Evolutionary conservation across 2,113 vertebrate genomes (phyloP), one percentile per base, ranked within the genome.

Genomic region (Nibea coibor): DNA sequence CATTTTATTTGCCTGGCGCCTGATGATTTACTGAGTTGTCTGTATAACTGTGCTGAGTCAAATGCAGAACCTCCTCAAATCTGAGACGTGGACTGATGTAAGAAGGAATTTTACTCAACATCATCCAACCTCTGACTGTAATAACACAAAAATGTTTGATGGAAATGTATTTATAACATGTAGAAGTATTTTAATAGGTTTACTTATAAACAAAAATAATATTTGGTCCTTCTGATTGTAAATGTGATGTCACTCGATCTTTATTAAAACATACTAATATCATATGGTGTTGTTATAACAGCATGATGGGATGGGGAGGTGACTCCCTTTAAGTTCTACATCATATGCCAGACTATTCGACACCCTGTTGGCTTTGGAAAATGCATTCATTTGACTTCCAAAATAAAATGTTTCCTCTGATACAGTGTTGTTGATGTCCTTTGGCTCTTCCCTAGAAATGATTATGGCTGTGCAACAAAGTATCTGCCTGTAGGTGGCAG

Each of bases 401-500:
- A 50, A 87, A 84, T 87, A 82, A 88, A 74, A 6, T 22, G 4
- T 53, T 67, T 39, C 22, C 47, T 65, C 31, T 2, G 14, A 66
- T 5, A 22, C 50, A 22, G 15, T 17, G 1, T 14, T 68, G 10
- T n/a, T n/a, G n/a, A n/a, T 50, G 6, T 61, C 3, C 3, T 0
- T 31, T 47, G 72, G 4, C 31, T 58, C 3, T 42, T 17, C 0
- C 5, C 51, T 10, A 6, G 1, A 12, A 20, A 39, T 10, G 58
- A 1, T 47, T 0, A 61, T 12, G 35, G 4, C 3, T 75, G 54
- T 76, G 51, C 10, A 17, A 10, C 10, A 10, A 3, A 45, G 1
- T 10, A 22, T 67, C 47, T 35, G 56, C 88, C 93, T 75, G 39
- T 84, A 89, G 93, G 63, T 76, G 90, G 89, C 87, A 69, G 67